Evolutionary conservation across 2,888 invertebrate genomes (phyloP).

Genomic region (Acleris emargana): DNA sequence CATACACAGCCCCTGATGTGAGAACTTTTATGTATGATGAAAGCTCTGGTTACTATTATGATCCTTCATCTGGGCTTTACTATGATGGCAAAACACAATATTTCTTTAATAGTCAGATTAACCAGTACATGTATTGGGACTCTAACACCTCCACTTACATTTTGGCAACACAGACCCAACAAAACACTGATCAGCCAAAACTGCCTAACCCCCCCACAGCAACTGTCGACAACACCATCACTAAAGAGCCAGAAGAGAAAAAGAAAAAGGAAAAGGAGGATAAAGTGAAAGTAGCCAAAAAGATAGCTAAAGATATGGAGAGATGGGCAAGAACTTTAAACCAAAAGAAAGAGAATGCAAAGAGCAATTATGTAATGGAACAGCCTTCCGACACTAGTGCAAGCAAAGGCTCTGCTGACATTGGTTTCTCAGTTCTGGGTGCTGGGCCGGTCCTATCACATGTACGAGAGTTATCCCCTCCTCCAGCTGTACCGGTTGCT

Average conservation of each 20-base stretch:
- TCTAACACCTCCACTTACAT: constrained; percentile 86
- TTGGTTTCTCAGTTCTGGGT: constrained; percentile 95
- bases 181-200: constrained; percentile 67
- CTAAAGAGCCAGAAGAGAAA: constrained; percentile 79
- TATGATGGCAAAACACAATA: constrained; percentile 98
- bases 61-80: constrained; percentile 95
- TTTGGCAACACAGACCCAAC: constrained; percentile 71
- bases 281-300: constrained; percentile 98
- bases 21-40: constrained; percentile 97
- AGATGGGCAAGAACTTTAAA: constrained; percentile 98
- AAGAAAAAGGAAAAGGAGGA: constrained; percentile 93
- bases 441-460: constrained; percentile 82
- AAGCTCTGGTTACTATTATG: constrained; percentile 97
- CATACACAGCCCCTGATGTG: constrained; percentile 92
- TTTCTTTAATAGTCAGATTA: constrained; percentile 96
- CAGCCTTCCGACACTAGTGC: constrained; percentile 74
- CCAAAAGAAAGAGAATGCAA: constrained; percentile 93
- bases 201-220: constrained; percentile 58
- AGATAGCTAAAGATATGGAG: constrained; percentile 95
- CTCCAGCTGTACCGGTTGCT: constrained; percentile 45
- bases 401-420: constrained; percentile 93
- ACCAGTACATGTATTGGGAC: constrained; percentile 98
- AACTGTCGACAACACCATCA: constrained; percentile 61
- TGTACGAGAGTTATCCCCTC: constrained; percentile 67
- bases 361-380: constrained; percentile 74